Evolutionary conservation across 2,888 invertebrate species (phyloP).

Genomic region (Leucoma salicis): DNA sequence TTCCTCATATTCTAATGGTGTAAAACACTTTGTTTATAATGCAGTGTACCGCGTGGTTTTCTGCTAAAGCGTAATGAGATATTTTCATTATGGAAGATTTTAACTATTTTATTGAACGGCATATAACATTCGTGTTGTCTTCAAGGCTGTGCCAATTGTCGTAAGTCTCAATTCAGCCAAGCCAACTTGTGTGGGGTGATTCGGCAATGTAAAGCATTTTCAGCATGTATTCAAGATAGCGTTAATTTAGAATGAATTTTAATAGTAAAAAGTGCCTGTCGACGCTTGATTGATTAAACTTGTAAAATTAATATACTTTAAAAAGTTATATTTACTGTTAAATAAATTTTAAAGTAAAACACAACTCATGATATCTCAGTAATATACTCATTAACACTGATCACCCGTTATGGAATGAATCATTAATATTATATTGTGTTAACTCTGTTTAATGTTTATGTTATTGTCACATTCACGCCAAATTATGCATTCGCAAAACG

Average conservation of each 20-base stretch:
- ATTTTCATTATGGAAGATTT: slow-evolving; percentile 20
- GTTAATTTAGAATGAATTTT: slow-evolving; percentile 32
- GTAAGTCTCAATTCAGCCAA: slow-evolving; percentile 13
- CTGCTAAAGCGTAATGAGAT: slow-evolving; percentile 29
- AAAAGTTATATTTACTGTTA: slow-evolving; percentile 28
- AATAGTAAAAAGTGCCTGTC: slow-evolving; percentile 55
- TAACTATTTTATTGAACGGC: slow-evolving; percentile 27
- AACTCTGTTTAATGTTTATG: no score
- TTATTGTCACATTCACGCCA: no score
- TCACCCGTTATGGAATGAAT: no score
- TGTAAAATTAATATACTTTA: slow-evolving; percentile 35
- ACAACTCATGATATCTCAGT: no score
- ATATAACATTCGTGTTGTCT: slow-evolving; percentile 11
- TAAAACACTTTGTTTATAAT: not conserved
- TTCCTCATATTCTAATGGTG: not conserved
- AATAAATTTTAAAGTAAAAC: no score
- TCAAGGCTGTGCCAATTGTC: slow-evolving; percentile 26
- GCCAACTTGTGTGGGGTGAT: slow-evolving; percentile 51
- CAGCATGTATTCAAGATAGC: slow-evolving; percentile 20
- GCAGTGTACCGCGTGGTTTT: slow-evolving; percentile 19
- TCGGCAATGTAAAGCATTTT: slow-evolving; percentile 59
- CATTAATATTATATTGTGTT: no score
- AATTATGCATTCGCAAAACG: no score
- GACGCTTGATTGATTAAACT: slow-evolving; percentile 42
- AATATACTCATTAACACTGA: no score